These are phyloP conservation scores for Drosophila buzzatii DNA, from an alignment of 2,888 invertebrate genomes.

Conservation along the genomic window DNA sequence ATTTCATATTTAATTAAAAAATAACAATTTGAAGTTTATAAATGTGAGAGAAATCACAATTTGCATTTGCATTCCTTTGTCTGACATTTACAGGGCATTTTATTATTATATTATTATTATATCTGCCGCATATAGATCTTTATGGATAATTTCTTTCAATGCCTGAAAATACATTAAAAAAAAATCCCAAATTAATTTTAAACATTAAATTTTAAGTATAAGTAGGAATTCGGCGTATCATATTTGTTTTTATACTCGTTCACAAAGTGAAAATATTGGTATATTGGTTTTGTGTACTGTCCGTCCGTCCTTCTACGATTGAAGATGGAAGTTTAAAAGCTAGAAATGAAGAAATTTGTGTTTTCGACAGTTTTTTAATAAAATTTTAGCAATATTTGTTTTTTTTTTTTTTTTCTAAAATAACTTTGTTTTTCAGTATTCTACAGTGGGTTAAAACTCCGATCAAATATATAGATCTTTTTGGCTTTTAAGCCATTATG, in stretches of 20 bases:
- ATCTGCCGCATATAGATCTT: not conserved
- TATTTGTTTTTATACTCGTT: not conserved
- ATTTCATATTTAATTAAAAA: no score
- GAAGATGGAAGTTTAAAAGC: no score
- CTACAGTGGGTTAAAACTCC: not conserved
- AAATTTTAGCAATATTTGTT: no score
- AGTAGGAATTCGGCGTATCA: not conserved
- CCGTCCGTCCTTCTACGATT: no score
- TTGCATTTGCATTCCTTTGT: no score
- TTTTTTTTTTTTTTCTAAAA: not conserved
- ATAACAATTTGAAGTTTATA: no score
- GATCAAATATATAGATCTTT: not conserved
- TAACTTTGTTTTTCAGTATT: not conserved
- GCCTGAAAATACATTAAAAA: no score
- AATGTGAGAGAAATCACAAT: no score
- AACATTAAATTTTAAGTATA: not conserved
- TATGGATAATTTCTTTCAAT: not conserved
- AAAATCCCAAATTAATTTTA: not conserved
- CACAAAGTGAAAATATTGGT: not conserved
- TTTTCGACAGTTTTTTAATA: no score
- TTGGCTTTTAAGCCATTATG: not conserved
- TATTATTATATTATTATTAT: not conserved
- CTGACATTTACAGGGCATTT: not conserved
- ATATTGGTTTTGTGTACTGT: not conserved
- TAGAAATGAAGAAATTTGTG: no score